Base-by-base conservation (phyloP, 2,888 invertebrate species). In the Anoplius nigerrimus region DNA sequence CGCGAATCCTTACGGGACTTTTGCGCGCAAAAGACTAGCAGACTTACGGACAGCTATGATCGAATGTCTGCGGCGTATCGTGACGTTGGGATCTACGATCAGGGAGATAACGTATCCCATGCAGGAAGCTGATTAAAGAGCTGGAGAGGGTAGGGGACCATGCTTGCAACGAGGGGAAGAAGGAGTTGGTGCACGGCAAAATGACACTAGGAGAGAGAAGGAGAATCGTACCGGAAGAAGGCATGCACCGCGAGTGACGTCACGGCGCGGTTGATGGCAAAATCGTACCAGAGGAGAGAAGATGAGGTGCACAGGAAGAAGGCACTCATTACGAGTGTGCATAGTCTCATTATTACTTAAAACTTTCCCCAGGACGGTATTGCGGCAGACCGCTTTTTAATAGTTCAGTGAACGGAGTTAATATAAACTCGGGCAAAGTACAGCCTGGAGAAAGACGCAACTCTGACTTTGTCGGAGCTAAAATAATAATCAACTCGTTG, bases 41-140 rank as follows among this genome's bases (percentile, higher is more conserved):
- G 48, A 48, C 16, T 16, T 15, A 3, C 4, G n/a, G 16, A 4
- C 4, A 6, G n/a, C 8, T 73, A 78, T 68, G 80, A 81, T 76
- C 71, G 69, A 70, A 72, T 62, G 64, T 62, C 61, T 56, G 64
- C 65, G 73, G 63, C 68, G 80, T 81, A 82, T 83, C 83, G 80
- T 76, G 80, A 77, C 75, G 84, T 80, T 82, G 81, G 77, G 79
- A 82, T 82, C 79, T 75, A 72, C 82, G 84, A 86, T 86, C 84
- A 84, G 81, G 79, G 82, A 82, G 83, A 85, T 87, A 85, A 86
- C 82, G 76, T 83, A 79, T 82, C 84, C 84, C 85, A 84, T 85
- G 79, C 83, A 86, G 86, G 86, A 86, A 85, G 83, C 80, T 82
- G 82, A 85, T 86, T 85, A 82, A 80, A 79, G 76, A 64, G 68